Conservation (phyloP, 2,113 vertebrate species). For the Marcusenius ussheri region DNA sequence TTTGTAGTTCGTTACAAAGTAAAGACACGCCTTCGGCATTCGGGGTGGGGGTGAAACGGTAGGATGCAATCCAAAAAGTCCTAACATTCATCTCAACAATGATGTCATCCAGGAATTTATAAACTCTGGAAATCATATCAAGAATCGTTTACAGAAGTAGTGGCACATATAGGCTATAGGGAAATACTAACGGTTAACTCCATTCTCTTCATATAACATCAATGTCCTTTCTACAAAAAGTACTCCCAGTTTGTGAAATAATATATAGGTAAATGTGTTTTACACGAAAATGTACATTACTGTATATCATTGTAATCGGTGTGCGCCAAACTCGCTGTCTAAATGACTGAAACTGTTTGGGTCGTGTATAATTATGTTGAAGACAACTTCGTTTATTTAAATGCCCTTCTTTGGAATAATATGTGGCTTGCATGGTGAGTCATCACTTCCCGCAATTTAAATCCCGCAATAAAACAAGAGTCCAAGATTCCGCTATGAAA, state of each 20-base stretch:
- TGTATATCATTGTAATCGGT: background rate
- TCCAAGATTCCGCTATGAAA: background rate
- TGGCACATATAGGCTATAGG: background rate
- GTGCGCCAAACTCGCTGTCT: background rate
- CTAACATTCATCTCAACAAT: slow-evolving; percentile 16
- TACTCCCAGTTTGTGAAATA: background rate
- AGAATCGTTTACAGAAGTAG: background rate
- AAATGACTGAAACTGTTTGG: background rate
- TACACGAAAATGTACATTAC: background rate
- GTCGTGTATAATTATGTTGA: background rate
- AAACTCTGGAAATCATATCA: background rate
- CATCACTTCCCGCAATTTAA: background rate
- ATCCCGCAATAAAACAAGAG: background rate
- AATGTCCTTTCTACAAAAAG: background rate
- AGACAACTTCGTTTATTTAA: background rate
- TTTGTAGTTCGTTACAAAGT: background rate
- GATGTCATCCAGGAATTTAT: background rate
- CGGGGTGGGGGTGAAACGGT: background rate
- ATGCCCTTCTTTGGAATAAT: slow-evolving; percentile 10
- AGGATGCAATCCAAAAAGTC: background rate
- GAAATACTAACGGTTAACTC: background rate
- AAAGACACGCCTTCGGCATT: slow-evolving; percentile 13
- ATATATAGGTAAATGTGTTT: background rate
- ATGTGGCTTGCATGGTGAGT: background rate
- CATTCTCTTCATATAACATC: background rate